phyloP scores from a whole-genome alignment of 2,797 vertebrate species.

The Microcaecilia unicolor region DNA sequence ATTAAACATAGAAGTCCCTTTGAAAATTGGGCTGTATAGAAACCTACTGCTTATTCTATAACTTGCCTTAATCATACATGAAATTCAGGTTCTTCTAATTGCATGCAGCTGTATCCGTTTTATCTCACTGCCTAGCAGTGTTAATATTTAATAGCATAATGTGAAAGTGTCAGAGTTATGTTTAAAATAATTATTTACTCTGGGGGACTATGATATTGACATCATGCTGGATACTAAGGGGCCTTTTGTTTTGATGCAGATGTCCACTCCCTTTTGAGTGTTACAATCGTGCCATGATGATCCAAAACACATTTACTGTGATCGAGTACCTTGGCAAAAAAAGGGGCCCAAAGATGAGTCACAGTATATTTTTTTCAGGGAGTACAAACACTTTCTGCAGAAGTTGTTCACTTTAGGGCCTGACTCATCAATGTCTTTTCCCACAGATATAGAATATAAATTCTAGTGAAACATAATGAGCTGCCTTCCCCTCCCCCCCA shows the following conservation, averaged over 20 bases:
- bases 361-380: conserved; percentile 12
- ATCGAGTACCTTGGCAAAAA: conserved; percentile 13
- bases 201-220: conserved; percentile 43
- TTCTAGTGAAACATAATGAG: too few species aligned
- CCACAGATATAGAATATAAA: too few species aligned
- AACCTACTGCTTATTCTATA: too few species aligned
- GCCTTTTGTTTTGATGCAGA: conserved; percentile 44
- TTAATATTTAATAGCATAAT: conserved; percentile 57
- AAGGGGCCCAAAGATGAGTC: not conserved
- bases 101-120: conserved; percentile 63
- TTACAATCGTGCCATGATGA: not conserved
- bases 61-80: conserved; percentile 61
- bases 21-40: too few species aligned
- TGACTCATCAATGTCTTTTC: too few species aligned
- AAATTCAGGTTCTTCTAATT: conserved; percentile 70
- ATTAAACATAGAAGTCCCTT: too few species aligned
- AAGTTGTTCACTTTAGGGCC: too few species aligned
- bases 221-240: conserved; percentile 37
- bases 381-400: conserved; percentile 17
- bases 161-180: conserved; percentile 44
- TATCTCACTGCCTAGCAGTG: conserved; percentile 54
- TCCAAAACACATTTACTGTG: conserved; percentile 10
- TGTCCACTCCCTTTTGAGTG: conserved; percentile 33
- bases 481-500: too few species aligned
- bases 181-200: conserved; percentile 48